Evolutionary conservation across 2,797 vertebrate species (phyloP).

Genomic region (Takifugu ocellatus): DNA sequence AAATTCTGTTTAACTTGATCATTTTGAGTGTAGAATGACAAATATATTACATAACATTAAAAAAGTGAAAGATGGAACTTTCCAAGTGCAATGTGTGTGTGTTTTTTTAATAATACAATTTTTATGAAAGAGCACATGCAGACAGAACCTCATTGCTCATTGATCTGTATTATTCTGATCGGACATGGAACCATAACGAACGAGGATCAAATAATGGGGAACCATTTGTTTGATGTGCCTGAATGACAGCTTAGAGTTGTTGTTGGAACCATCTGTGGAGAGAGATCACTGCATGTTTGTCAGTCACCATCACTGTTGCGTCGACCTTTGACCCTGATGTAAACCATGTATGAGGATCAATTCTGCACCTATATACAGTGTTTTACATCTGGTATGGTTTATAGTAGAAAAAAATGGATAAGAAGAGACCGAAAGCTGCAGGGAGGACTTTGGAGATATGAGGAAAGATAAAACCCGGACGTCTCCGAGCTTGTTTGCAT

Average conservation of each 20-base stretch:
- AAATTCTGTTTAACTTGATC: no score
- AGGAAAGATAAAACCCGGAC: conserved; percentile 29
- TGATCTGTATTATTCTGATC: conserved; percentile 23
- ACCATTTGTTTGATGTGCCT: not conserved
- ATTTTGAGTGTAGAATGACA: no score
- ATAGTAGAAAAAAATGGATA: conserved; percentile 11
- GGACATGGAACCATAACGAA: not conserved
- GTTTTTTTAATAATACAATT: no score
- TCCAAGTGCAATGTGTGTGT: no score
- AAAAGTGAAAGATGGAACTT: no score
- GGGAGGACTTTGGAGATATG: conserved; percentile 23
- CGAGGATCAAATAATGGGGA: not conserved
- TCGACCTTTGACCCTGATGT: conserved; percentile 24
- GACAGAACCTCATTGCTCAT: no score
- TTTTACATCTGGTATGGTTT: conserved; percentile 13
- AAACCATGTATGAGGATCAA: conserved; percentile 7
- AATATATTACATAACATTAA: no score
- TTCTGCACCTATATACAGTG: not conserved
- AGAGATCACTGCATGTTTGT: conserved; percentile 4
- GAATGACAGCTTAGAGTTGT: not conserved
- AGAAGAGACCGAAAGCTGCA: conserved; percentile 17
- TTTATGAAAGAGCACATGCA: no score
- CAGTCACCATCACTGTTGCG: conserved; percentile 10
- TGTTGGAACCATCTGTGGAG: conserved; percentile 6
- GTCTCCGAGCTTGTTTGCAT: conserved; percentile 19